Base-by-base conservation (phyloP, 2,113 vertebrate species). In the Orientallactaga bullata region DNA sequence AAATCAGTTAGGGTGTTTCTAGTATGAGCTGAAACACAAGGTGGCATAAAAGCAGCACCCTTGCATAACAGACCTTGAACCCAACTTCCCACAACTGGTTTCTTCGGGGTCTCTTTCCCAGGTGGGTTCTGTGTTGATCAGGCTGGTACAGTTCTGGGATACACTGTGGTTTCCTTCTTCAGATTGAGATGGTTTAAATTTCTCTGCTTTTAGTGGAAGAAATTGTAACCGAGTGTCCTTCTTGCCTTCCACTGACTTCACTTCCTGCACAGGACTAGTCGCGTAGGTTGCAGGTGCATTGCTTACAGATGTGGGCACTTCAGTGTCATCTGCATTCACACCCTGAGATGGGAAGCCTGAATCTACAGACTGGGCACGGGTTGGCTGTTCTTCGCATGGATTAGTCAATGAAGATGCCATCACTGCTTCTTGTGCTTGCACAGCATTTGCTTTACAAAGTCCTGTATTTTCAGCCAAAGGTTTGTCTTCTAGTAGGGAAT, bases 1-100 rank as follows among this genome's bases (percentile, higher is more conserved):
- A 98, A 94, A 4, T 96, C 97, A 81, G 89, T 68, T 24, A 95
- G 5, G 6, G 90, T 79, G 82, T 81, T 97, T 96, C 68, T 98
- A 16, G n/a, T 92, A 81, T 68, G 95, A 93, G 93, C 84, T 15
- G 97, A 98, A 69, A 97, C 95, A 97, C 97, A 96, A 79, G 95
- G 96, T 37, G 97, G 97, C 96, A 98, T 95, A 65, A 98, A 98
- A 61, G 96, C 96, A 55, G 96, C 96, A 74, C 98, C 97, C 90
- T 95, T 98, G 90, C 82, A 98, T 78, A 99, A 65, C 81, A 99
- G 94, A 90, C 97, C 97, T 90, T 98, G 98, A 66, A 98, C 97
- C 98, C 98, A 98, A 91, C 97, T 98, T 89, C 97, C 98, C 88
- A 97, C 96, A 96, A 98, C 97, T 6, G 97, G 95, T 88, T 96